These are phyloP conservation scores for Elaphurus davidianus DNA, from an alignment of 2,113 vertebrate species.

Conservation along the genomic window DNA sequence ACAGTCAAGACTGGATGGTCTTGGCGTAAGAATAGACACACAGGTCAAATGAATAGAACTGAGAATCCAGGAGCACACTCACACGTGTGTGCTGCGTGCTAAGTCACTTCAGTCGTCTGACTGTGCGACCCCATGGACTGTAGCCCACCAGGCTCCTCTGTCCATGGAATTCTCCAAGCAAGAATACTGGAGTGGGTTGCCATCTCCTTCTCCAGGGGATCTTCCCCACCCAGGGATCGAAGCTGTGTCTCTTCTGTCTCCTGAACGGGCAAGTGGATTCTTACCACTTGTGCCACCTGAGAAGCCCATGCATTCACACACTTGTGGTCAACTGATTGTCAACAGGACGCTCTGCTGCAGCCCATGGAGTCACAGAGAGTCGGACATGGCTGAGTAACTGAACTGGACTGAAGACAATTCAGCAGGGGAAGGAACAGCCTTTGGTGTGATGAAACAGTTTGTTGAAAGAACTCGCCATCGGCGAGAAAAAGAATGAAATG, in stretches of 20 bases:
- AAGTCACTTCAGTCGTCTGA: no score
- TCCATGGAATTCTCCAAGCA: background rate
- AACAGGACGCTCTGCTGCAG: background rate
- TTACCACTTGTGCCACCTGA: rapidly evolving
- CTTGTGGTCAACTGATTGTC: background rate
- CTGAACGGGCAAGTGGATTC: background rate
- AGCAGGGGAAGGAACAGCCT: background rate
- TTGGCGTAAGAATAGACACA: background rate
- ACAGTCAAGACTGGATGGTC: background rate
- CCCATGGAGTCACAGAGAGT: background rate
- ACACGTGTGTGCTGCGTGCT: no score
- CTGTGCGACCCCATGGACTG: no score
- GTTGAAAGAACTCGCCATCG: background rate
- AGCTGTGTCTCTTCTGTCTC: background rate
- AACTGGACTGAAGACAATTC: background rate
- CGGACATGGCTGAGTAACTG: background rate
- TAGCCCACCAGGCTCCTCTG: no score
- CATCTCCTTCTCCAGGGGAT: background rate
- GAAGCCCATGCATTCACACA: background rate
- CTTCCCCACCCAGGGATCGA: background rate
- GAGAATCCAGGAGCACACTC: background rate
- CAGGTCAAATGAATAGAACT: background rate
- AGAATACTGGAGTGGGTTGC: background rate
- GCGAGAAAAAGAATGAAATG: background rate
- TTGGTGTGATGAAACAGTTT: background rate